Evolutionary conservation across 2,113 vertebrate species (phyloP), one percentile per base, ranked within the genome.

Genomic region (Carassius gibelio): DNA sequence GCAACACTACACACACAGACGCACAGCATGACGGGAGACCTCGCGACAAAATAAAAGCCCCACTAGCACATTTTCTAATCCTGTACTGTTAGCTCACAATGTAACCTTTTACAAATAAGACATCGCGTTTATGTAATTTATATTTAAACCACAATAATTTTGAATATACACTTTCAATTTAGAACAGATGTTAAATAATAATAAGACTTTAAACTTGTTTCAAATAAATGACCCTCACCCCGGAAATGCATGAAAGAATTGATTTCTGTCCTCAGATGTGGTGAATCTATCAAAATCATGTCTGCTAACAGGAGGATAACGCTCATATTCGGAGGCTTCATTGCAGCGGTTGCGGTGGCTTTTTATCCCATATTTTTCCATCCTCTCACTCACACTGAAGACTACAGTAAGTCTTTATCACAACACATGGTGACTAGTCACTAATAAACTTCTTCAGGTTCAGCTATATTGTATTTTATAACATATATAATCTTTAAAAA

Each of bases 321-420:
- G 0, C 26, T 97, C 1, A 82, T 99, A 42, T 97, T 98, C 86
- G 95, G 96, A 2, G 96, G 96, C 0, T 99, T 99, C 88, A 8
- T 94, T 6, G 93, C 94, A 8, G 82, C 95, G 0, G 64, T 99
- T 30, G 96, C 93, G 0, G 95, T 95, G 10, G 95, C 95, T 1
- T 95, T 98, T 86, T 99, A 99, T 82, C 98, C 98, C 1, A 98
- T 99, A 89, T 98, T 96, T 84, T 94, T 97, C 87, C 93, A 96
- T 84, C 98, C 98, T 9, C 88, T 97, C 8, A 85, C 91, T 69
- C 94, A 95, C 89, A 90, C 89, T 75, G 91, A 96, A 5, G 93
- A 97, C 6, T 99, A 99, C 95, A 94, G 98, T 99, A 94, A 98
- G 98, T 97, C 2, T 55, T 26, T 50, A 14, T 50, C 21, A 50